Percentiles rank a stretch among this genome's conserved stretches.
phyloP scores from a whole-genome alignment of 2,888 invertebrate species.

The Fragum whitleyi region DNA sequence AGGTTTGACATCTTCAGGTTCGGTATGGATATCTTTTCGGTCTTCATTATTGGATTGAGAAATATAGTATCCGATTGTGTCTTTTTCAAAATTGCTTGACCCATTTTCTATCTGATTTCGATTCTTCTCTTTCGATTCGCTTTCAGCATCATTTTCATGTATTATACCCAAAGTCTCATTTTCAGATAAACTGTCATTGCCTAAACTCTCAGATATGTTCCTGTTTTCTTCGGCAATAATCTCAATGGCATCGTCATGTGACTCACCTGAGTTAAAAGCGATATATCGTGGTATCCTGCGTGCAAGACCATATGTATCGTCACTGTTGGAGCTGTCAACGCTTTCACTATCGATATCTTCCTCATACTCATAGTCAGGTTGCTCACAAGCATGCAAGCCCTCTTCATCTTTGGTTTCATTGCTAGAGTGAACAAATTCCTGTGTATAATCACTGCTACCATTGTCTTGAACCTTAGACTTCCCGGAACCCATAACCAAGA shows the following conservation, averaged over 20 bases:
- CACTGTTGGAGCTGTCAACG: constrained; percentile 39
- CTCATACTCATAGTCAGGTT: neutral
- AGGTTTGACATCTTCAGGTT: neutral
- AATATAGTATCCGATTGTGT: constrained; percentile 51
- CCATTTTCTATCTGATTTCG: neutral
- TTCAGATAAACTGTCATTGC: neutral
- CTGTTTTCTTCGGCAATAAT: constrained; percentile 41
- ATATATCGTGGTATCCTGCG: constrained; percentile 20
- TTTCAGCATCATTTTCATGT: neutral
- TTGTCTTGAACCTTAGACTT: neutral
- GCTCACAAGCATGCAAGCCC: neutral
- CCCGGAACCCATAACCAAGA: neutral
- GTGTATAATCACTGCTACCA: neutral
- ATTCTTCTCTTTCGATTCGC: neutral
- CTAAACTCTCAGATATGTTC: neutral
- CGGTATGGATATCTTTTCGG: neutral
- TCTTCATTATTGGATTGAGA: constrained; percentile 6
- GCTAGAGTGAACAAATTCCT: no score
- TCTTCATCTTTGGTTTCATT: neutral
- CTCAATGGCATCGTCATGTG: constrained; percentile 37
- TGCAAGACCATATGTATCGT: constrained; percentile 38
- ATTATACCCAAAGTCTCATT: neutral
- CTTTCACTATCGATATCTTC: constrained; percentile 35
- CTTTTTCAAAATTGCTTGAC: constrained; percentile 30
- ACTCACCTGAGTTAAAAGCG: neutral